These are phyloP conservation scores for Nycticryphes semicollaris DNA, from an alignment of 2,113 vertebrate genomes.

Conservation along the genomic window DNA sequence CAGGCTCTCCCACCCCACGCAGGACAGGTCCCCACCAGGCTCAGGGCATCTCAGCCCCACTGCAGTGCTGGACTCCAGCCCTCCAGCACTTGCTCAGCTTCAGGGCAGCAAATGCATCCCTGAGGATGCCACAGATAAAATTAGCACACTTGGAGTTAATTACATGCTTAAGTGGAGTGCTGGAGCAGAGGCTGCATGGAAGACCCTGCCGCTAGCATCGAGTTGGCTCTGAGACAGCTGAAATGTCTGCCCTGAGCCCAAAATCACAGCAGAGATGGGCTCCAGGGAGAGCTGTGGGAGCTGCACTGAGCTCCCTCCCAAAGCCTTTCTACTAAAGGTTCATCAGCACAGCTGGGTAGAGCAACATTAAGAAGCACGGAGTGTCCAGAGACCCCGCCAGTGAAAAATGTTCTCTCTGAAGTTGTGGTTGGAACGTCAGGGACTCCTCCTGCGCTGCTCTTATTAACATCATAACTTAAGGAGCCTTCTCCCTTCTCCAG, in stretches of 20 bases:
- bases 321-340: background rate
- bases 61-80: accelerated
- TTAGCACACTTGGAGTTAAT: background rate
- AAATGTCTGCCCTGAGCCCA: background rate
- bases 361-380: background rate
- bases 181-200: accelerated
- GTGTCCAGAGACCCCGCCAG: background rate
- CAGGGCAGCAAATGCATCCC: background rate
- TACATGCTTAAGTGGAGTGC: background rate
- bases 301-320: background rate
- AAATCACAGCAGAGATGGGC: background rate
- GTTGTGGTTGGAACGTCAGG: conserved; percentile 11
- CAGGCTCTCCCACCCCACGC: background rate
- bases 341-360: background rate
- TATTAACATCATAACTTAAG: conserved; percentile 76
- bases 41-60: background rate
- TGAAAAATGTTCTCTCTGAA: conserved; percentile 31
- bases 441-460: conserved; percentile 39
- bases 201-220: accelerated
- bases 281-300: background rate
- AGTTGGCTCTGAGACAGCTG: background rate
- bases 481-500: conserved; percentile 41
- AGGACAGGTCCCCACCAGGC: accelerated
- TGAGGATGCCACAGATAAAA: background rate
- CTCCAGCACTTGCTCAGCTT: background rate